Evolutionary conservation across 2,888 invertebrate genomes (phyloP).

Genomic region (Cephus sareptanus): DNA sequence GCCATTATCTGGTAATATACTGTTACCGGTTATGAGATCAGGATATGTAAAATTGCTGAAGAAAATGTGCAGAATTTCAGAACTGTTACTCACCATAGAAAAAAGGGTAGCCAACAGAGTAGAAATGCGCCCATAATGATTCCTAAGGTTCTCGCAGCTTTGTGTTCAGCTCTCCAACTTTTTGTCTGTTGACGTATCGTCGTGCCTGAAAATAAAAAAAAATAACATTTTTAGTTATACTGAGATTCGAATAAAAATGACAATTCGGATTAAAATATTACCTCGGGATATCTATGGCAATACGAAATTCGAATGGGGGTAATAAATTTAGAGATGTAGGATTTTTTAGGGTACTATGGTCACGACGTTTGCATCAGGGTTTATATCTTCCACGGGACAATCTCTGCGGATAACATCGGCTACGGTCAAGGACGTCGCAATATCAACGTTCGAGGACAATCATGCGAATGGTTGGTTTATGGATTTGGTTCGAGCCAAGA

Average conservation of each 20-base stretch:
- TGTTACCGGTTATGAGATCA: not conserved
- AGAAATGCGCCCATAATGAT: conserved; percentile 97
- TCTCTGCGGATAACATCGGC: not conserved
- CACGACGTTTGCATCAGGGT: not conserved
- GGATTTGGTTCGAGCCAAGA: not conserved
- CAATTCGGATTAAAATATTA: not conserved
- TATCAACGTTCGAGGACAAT: not conserved
- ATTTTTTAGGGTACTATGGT: not conserved
- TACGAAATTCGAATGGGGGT: not conserved
- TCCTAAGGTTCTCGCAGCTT: conserved; percentile 94
- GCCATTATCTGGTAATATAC: not conserved
- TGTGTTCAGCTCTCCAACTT: conserved; percentile 90
- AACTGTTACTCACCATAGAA: conserved; percentile 82
- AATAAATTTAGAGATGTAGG: not conserved
- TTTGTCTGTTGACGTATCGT: conserved; percentile 78
- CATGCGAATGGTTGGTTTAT: not conserved
- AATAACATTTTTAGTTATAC: not conserved
- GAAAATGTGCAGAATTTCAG: not conserved
- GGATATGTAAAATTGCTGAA: not conserved
- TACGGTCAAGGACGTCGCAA: not conserved
- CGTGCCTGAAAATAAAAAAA: conserved; percentile 69
- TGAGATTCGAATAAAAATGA: not conserved
- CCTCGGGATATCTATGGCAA: not conserved
- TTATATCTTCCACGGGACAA: not conserved
- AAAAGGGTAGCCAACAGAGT: conserved; percentile 96